These are phyloP conservation scores for Drosophila trapezifrons DNA, from an alignment of 1,140 invertebrate species.

Conservation along the genomic window DNA sequence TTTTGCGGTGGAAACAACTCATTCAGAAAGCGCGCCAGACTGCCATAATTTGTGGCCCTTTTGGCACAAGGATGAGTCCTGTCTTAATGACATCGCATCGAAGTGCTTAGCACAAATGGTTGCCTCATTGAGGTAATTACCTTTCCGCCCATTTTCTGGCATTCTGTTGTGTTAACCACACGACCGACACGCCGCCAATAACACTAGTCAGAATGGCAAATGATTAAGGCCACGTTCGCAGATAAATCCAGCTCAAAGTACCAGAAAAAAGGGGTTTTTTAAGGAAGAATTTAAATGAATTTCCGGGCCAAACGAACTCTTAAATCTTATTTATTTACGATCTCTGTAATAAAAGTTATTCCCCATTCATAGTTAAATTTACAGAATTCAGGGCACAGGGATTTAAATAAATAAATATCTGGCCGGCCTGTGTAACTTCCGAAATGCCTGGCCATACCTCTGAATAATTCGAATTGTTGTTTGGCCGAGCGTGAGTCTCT, in stretches of 20 bases:
- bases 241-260: neutral
- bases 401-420: constrained; percentile 11
- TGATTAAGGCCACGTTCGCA: neutral
- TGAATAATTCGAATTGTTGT: constrained; percentile 65
- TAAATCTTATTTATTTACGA: constrained; percentile 2
- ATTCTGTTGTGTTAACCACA: constrained; percentile 63
- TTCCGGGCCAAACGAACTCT: no score
- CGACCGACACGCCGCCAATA: constrained; percentile 37
- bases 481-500: constrained; percentile 57
- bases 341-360: constrained; percentile 1
- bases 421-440: constrained; percentile 7
- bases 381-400: neutral
- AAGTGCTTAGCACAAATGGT: constrained; percentile 63
- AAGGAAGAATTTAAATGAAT: no score
- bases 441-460: constrained; percentile 21
- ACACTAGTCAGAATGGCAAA: constrained; percentile 4
- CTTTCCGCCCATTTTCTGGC: constrained; percentile 10
- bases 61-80: constrained; percentile 11
- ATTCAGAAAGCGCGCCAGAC: constrained; percentile 46
- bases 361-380: neutral
- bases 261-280: neutral
- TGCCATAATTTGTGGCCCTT: constrained; percentile 65
- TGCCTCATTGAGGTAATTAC: constrained; percentile 66
- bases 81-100: constrained; percentile 50
- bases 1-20: constrained; percentile 33